Base-by-base conservation (phyloP, 2,888 invertebrate species). In the Stenurella melanura region DNA sequence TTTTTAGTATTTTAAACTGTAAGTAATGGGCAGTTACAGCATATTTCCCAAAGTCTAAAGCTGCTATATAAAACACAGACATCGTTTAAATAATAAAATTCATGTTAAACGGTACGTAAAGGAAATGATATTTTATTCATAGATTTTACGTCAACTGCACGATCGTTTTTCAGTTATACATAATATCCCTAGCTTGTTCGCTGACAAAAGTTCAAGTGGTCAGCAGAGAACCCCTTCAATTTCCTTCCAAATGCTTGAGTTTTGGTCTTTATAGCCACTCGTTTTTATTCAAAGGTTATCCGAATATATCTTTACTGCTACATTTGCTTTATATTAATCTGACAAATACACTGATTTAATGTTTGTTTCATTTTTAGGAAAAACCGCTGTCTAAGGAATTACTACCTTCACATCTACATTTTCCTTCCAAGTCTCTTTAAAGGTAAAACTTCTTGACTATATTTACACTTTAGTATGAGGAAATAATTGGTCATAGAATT, bases 241-340 rank as follows among this genome's bases (percentile, higher is more conserved):
- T 82, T 83, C 84, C 82, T 82, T 83, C 80, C 81, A 73, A 81
- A 83, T 82, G 80, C 83, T 83, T 85, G 83, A 82, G 83, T 83
- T 82, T 80, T 80, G 80, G 81, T 80, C 84, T 85, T 87, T 85
- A 85, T 85, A 82, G 82, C 82, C 80, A 82, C 82, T 85, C 81
- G 84, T 84, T 86, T 84, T 84, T 84, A 86, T 87, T 86, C 84
- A 87, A 86, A 86, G 84, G 84, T 82, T 84, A 83, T 82, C 83
- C 83, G 83, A 83, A 85, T 85, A 86, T 84, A 85, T 86, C 81
- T 76, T 75, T 76, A 76, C 81, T 80, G 82, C 82, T 84, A 85
- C 83, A 85, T 86, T 85, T 83, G 83, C 80, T 85, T 83, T 82
- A 81, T 84, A 86, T 86, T 85, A 82, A 82, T 81, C 85, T 86